Base-by-base conservation (phyloP, 2,113 vertebrate genomes). In the Poicephalus gulielmi region DNA sequence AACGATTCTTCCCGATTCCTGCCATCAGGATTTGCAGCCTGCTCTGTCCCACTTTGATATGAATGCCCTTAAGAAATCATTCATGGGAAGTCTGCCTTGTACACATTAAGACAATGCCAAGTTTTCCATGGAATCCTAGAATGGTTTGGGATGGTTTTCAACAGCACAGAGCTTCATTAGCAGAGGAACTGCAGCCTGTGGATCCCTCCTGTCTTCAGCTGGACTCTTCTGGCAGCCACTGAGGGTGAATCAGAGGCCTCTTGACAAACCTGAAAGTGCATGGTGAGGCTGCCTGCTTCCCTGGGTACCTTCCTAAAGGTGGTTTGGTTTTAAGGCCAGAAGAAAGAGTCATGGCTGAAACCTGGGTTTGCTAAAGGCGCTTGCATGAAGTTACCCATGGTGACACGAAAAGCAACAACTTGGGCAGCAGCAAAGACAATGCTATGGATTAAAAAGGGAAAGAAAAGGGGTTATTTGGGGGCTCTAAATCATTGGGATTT, bases 101-200 rank as follows among this genome's bases (percentile, higher is more conserved):
- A 28, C 7, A 55, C 0, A 0, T 69, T 7, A n/a, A 47, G 41
- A 33, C 78, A 85, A 69, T 0, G 0, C 71, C 62, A 68, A 66
- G 44, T 28, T 41, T 35, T 16, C 23, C 33, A 59, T 10, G 57
- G 57, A 23, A 10, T 23, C 57, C 33, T 23, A 14, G 33, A 59
- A 59, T 10, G 33, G 57, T 59, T 35, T 59, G 57, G 57, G 57
- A 35, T 35, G 33, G 22, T 59, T 71, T 46, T 27, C 77, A 63
- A 17, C 66, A 49, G 39, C 55, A 53, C 1, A 0, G 7, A 33
- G 70, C 47, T 9, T 47, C 39, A 5, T 10, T 1, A 75, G n/a
- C 39, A 66, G 59, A 50, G 59, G 53, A 57, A 7, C 17, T 5
- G 27, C 18, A 46, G 85, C 64, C 83, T 60, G 62, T 64, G 77